Conservation (phyloP, 2,888 invertebrate species). For the Cantharis flavilabris region DNA sequence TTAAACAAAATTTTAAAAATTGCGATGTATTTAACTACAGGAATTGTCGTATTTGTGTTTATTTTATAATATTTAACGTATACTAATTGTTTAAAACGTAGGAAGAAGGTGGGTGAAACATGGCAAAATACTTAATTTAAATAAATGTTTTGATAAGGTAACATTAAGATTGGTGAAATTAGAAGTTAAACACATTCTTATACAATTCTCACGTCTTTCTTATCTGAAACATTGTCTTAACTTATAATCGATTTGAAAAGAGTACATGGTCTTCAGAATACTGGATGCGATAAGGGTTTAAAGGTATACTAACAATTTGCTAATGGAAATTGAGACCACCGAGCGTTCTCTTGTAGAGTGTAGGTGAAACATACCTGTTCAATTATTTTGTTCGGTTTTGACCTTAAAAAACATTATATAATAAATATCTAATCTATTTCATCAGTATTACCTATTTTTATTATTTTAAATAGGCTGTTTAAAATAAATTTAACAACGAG, state of each 20-base stretch:
- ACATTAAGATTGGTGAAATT: slow-evolving; percentile 52
- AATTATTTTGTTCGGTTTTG: slow-evolving; percentile 7
- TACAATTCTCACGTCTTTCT: slow-evolving; percentile 28
- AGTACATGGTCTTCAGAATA: slow-evolving; percentile 50
- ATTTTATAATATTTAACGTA: neutral
- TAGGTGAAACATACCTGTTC: slow-evolving; percentile 19
- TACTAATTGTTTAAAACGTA: slow-evolving; percentile 15
- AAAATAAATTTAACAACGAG: neutral
- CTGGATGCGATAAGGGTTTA: slow-evolving; percentile 44
- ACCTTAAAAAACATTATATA: slow-evolving; percentile 8
- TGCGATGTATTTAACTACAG: neutral
- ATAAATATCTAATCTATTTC: no score
- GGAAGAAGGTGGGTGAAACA: slow-evolving; percentile 47
- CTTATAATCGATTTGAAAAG: slow-evolving; percentile 56
- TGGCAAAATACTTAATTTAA: slow-evolving; percentile 53
- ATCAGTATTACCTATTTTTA: neutral
- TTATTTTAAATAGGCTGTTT: neutral
- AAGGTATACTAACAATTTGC: slow-evolving; percentile 24
- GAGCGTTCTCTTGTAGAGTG: slow-evolving; percentile 22
- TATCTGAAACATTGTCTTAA: slow-evolving; percentile 55
- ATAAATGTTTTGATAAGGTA: slow-evolving; percentile 47
- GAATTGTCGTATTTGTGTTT: neutral
- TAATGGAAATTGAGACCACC: slow-evolving; percentile 34
- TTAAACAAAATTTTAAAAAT: neutral
- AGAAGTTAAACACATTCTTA: slow-evolving; percentile 41